Base-by-base conservation (phyloP, 2,113 vertebrate genomes). In the Gymnarchus niloticus region DNA sequence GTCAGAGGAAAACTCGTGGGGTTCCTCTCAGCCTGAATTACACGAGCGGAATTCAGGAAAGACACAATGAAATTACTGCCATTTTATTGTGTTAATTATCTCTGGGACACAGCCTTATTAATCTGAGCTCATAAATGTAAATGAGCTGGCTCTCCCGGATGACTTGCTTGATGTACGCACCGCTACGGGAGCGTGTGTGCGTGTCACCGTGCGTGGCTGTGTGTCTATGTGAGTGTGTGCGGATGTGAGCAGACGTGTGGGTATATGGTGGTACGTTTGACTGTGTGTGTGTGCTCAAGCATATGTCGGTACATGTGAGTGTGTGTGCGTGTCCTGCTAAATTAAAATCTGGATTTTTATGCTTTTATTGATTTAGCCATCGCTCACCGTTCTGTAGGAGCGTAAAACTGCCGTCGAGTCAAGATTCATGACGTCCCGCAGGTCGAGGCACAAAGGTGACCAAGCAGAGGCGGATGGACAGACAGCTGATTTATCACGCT, bases 21-120 rank as follows among this genome's bases (percentile, higher is more conserved):
- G 95, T 94, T 95, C 94, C 95, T 95, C 93, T 94, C 91, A 93
- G 95, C 93, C 92, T 94, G 95, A 94, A 94, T 94, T 94, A 93
- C 95, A 94, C 92, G 92, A 90, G 92, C 90, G 94, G 57, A 95
- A 94, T 94, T 95, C 94, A 95, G 95, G 95, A 94, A 95, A 91
- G 94, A 95, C 95, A 96, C 89, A 93, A 92, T 95, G 93, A 95
- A 97, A 97, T 98, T 97, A 97, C 93, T 94, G 95, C 94, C 94
- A 95, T 94, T 94, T 95, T 95, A 94, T 92, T 94, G 93, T 94
- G 94, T 94, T 95, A 96, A 95, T 96, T 96, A 95, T 94, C 93
- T 94, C 82, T 91, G 94, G 94, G 93, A 95, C 93, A 94, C 91
- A 93, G 94, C 91, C 93, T 95, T 94, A 95, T 96, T 95, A 93